A percentile compares a stretch with the other conserved stretches of the same genome.
Evolutionary conservation across 2,888 invertebrate genomes (phyloP).

Genomic region (Prosapia bicincta): DNA sequence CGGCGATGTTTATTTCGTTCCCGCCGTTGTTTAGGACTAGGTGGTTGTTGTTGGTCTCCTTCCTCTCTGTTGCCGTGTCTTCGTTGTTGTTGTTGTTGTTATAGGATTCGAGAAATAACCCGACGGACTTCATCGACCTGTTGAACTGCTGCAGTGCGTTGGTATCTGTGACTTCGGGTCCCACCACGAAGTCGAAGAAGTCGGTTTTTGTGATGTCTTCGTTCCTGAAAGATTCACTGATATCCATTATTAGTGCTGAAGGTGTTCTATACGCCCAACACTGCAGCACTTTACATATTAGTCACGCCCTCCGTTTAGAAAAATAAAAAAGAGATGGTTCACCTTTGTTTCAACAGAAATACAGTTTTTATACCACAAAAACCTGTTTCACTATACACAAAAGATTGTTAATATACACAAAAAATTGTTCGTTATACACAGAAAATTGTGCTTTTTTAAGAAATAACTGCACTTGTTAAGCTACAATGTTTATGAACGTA

Average conservation of each 20-base stretch:
- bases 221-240: slow-evolving; percentile 73
- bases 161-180: slow-evolving; percentile 70
- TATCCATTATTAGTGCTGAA: slow-evolving; percentile 63
- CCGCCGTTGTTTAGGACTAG: slow-evolving; percentile 8
- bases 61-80: background rate
- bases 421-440: too few species aligned
- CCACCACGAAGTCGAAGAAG: slow-evolving; percentile 86
- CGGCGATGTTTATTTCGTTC: slow-evolving; percentile 50
- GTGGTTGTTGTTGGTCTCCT: slow-evolving; percentile 22
- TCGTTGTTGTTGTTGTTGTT: slow-evolving; percentile 26
- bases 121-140: slow-evolving; percentile 64
- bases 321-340: too few species aligned
- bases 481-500: too few species aligned
- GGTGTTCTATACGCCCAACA: background rate
- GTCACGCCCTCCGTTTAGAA: background rate
- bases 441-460: too few species aligned
- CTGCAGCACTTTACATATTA: background rate
- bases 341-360: too few species aligned
- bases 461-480: too few species aligned
- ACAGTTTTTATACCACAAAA: too few species aligned
- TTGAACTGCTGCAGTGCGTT: slow-evolving; percentile 57
- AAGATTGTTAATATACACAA: background rate
- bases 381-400: too few species aligned
- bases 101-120: slow-evolving; percentile 57
- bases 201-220: slow-evolving; percentile 84